Percentiles rank a stretch among this genome's conserved stretches.
Conservation (phyloP, 2,888 invertebrate genomes). For the Eupithecia inturbata region DNA sequence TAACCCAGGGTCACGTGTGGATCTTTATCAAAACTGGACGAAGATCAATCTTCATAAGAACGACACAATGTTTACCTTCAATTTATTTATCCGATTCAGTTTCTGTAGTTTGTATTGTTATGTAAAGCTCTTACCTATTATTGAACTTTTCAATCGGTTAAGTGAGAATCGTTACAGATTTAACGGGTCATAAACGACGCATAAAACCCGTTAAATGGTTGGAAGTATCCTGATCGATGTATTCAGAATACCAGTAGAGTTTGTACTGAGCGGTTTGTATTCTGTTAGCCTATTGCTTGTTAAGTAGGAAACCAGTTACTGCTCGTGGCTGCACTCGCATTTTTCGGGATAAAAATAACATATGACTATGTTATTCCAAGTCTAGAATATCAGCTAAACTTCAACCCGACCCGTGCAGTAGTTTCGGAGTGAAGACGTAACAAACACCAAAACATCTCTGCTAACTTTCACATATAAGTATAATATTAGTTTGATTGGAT, state of each 20-base stretch:
- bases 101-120: background rate
- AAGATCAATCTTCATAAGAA: too few species aligned
- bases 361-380: background rate
- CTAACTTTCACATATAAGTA: too few species aligned
- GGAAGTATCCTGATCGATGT: background rate
- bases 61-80: too few species aligned
- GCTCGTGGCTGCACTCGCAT: background rate
- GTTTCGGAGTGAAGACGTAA: too few species aligned
- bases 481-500: too few species aligned
- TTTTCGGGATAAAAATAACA: too few species aligned
- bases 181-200: background rate
- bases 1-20: too few species aligned
- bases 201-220: background rate
- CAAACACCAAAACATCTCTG: too few species aligned
- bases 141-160: conserved; percentile 5
- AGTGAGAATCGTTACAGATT: conserved; percentile 2
- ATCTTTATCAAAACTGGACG: too few species aligned
- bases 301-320: background rate
- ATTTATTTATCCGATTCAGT: background rate
- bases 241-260: background rate
- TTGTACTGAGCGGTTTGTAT: background rate
- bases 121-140: background rate
- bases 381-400: background rate
- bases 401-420: background rate
- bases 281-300: background rate